Evolutionary conservation across 1,140 invertebrate species (phyloP).

Genomic region (Aphaenogaster floridana): DNA sequence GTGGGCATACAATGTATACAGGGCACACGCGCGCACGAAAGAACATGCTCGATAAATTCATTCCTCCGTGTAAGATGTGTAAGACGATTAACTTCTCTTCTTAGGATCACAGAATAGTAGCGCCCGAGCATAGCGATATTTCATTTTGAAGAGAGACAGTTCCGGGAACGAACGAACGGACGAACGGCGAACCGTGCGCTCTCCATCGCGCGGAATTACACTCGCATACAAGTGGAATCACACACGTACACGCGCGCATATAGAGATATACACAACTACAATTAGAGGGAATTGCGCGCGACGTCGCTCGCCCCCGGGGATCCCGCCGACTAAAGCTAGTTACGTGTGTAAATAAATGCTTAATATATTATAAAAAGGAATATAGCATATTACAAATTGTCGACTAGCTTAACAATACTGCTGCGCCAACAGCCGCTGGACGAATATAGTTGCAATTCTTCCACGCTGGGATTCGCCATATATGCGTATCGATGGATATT

Average conservation of each 20-base stretch:
- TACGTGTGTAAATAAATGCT: constrained; percentile 75
- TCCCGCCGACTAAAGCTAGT: constrained; percentile 76
- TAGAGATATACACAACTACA: neutral
- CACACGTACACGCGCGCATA: no score
- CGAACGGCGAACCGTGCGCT: neutral
- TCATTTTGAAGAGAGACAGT: constrained; percentile 67
- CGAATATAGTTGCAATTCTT: constrained; percentile 56
- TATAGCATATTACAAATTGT: constrained; percentile 77
- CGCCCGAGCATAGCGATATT: constrained; percentile 81
- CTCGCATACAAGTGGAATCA: neutral
- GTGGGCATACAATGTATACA: constrained; percentile 71
- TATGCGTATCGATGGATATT: constrained; percentile 8
- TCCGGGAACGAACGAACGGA: constrained; percentile 70
- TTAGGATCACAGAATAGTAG: constrained; percentile 83
- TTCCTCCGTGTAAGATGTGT: constrained; percentile 50
- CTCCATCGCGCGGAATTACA: neutral
- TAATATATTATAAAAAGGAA: constrained; percentile 79
- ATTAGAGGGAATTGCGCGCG: neutral
- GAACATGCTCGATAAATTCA: constrained; percentile 69
- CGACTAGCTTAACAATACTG: constrained; percentile 69
- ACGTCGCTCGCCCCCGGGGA: constrained; percentile 66
- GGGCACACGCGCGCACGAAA: constrained; percentile 66
- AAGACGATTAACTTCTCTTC: constrained; percentile 71
- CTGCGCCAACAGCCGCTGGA: constrained; percentile 70
- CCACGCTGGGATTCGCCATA: neutral